phyloP scores from a whole-genome alignment of 2,888 invertebrate genomes.

The Trissoscelio sp. region DNA sequence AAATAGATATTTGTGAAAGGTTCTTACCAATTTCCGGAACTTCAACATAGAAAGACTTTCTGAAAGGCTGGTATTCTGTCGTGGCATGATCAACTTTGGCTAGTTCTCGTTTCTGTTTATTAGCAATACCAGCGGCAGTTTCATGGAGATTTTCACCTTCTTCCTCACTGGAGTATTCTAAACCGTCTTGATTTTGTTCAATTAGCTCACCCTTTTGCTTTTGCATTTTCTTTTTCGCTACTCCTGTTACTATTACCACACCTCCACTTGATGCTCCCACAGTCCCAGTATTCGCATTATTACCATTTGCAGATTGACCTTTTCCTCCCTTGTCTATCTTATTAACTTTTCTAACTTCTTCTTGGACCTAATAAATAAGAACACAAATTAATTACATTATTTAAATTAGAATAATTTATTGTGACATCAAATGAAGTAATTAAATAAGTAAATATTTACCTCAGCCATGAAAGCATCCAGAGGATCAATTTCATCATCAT shows the following conservation, averaged over 20 bases:
- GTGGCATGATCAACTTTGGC: constrained; percentile 96
- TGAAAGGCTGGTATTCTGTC: constrained; percentile 94
- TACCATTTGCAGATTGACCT: constrained; percentile 83
- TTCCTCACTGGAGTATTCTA: constrained; percentile 99
- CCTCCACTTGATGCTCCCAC: constrained; percentile 83
- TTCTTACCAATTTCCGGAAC: constrained; percentile 93
- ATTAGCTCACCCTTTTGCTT: constrained; percentile 98
- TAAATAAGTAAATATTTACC: too few relatives aligned
- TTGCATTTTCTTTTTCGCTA: constrained; percentile 91
- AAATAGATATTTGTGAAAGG: too few relatives aligned
- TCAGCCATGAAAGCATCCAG: constrained; percentile 99
- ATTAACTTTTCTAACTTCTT: constrained; percentile 93
- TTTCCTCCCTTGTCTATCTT: constrained; percentile 87
- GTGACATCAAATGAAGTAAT: too few relatives aligned
- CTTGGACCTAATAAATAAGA: constrained; percentile 85
- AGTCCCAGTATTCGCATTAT: constrained; percentile 52
- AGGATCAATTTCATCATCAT: constrained; percentile 95
- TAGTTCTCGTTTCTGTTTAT: constrained; percentile 95
- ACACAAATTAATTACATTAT: too few relatives aligned
- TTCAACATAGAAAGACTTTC: constrained; percentile 99
- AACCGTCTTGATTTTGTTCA: constrained; percentile 98
- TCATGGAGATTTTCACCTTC: constrained; percentile 97
- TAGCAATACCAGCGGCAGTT: constrained; percentile 93
- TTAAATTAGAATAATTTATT: too few relatives aligned
- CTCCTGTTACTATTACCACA: constrained; percentile 92